Base-by-base conservation (phyloP, 2,113 vertebrate genomes). In the Embiotoca jacksoni region DNA sequence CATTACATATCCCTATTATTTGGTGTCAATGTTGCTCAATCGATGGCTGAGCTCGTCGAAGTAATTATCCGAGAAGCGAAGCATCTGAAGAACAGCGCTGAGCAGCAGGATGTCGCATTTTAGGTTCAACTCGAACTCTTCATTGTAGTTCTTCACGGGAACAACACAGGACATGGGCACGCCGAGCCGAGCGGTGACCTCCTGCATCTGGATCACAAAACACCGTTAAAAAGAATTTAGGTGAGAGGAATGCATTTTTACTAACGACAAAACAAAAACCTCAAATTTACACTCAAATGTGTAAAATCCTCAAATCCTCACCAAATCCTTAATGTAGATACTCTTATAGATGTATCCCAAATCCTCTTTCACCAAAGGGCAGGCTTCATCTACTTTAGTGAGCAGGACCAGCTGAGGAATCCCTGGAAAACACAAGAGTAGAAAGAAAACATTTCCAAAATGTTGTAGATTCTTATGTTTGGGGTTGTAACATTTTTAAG, bases 121-220 rank as follows among this genome's bases (percentile, higher is more conserved):
- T 1, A n/a, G 2, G 35, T 89, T 75, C 55, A 93, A 30, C 49
- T 94, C 93, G 31, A 92, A 37, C 75, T 93, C 91, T 31, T 84
- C 62, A 9, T 61, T 89, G 91, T 95, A 95, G 67, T 93, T 95
- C 85, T 87, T 89, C 70, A 90, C 80, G 0, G 89, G 86, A 49
- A 88, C 7, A 2, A 90, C 10, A n/a, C 77, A 87, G 37, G 79
- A 90, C 79, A 87, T 0, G 1, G 89, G 77, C 35, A 88, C 59
- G 0, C 89, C 80, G 3, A 88, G 32, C 23, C 56, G 77, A 46
- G 23, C 1, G 3, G 63, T 6, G 73, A 47, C 77, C 67, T 74
- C 66, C 62, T 87, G 46, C 79, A 87, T 52, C 89, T 90, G 65
- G 7, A 33, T 11, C 49, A 44, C 64, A 78, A 33, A 72, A 57